Base-by-base conservation (phyloP, 2,888 invertebrate species). In the Eremobia ochroleuca region DNA sequence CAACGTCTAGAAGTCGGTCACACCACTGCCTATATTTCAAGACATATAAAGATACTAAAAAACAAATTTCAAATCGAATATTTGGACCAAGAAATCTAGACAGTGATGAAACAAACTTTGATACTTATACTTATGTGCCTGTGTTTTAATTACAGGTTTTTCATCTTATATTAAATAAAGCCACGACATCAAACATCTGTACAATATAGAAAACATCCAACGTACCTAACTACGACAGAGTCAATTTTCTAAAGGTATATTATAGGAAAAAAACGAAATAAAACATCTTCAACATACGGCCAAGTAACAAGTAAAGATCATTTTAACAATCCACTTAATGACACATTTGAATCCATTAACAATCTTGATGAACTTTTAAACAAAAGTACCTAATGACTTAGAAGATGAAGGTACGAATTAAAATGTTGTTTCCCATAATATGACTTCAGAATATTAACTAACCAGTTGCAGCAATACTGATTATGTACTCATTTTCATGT, bases 61-160 rank as follows among this genome's bases (percentile, higher is more conserved):
- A n/a, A 3, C 15, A 5, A n/a, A 31, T 15, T 15, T 8, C 25
- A 6, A 18, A 4, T 28, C n/a, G 18, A 37, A 61, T 40, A 25
- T 46, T 31, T 25, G 0, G 6, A 25, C 15, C 11, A 64, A 55
- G 34, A 72, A 46, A 69, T 52, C 1, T 13, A 21, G 65, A 49
- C 49, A 73, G 15, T 66, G 37, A 13, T 70, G 49, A 13, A 79
- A 75, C 25, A 78, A 61, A 70, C 40, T 75, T 64, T 4, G 3
- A 18, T 37, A 59, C 77, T 71, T 73, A 80, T 31, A 28, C 25
- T 28, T 43, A 78, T 21, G 64, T 11, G 83, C 88, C 86, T 85
- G 87, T 85, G 76, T 81, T 73, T 81, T 82, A 81, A 80, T 74
- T 67, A 88, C 83, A 83, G 88, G 87, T 81, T 88, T 86, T 46